phyloP scores from a whole-genome alignment of 2,888 invertebrate species.

The Mimas tiliae region DNA sequence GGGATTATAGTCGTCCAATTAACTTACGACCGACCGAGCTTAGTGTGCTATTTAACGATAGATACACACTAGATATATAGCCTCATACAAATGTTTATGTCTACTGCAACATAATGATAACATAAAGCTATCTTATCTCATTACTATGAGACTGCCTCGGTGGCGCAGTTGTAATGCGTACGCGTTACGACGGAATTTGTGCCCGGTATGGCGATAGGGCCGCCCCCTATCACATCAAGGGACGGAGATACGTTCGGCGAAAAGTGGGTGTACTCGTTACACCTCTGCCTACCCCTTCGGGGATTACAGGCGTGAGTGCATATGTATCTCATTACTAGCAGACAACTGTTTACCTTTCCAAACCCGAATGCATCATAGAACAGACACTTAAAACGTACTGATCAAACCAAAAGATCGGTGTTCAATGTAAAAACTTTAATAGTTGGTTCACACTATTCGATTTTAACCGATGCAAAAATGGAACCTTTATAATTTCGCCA shows the following conservation, averaged over 20 bases:
- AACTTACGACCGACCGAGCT: background rate
- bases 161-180: too few species aligned
- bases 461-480: background rate
- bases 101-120: background rate
- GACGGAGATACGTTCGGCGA: too few species aligned
- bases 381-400: constrained; percentile 1
- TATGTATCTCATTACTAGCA: background rate
- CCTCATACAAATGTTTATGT: background rate
- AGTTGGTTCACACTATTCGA: too few species aligned
- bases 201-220: too few species aligned
- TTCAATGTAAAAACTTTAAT: background rate
- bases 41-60: background rate
- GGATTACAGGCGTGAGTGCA: too few species aligned
- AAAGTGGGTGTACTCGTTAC: too few species aligned
- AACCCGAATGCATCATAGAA: background rate
- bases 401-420: constrained; percentile 8
- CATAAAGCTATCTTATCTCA: background rate
- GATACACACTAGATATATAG: background rate
- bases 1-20: constrained; percentile 18
- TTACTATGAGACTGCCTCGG: too few species aligned
- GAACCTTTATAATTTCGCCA: too few species aligned
- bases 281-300: too few species aligned
- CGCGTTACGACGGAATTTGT: too few species aligned
- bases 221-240: too few species aligned
- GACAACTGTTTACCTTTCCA: background rate